Conservation (phyloP, 1,140 invertebrate species). For the Gryon sp. region DNA sequence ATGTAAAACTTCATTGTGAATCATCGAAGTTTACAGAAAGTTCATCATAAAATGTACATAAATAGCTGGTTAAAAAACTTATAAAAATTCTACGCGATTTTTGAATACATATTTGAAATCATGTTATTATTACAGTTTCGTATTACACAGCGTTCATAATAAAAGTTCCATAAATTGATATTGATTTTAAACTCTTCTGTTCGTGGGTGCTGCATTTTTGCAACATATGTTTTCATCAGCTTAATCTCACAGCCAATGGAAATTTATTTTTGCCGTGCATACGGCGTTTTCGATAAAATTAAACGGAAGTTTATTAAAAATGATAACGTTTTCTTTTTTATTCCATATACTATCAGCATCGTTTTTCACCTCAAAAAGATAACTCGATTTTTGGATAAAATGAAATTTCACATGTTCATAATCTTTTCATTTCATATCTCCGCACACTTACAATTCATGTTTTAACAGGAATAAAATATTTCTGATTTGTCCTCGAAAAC, state of each 20-base stretch:
- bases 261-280: background rate
- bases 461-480: too few species aligned
- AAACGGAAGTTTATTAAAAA: constrained; percentile 7
- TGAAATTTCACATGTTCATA: background rate
- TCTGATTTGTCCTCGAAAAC: too few species aligned
- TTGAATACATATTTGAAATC: background rate
- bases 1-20: too few species aligned
- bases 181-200: background rate
- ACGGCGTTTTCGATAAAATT: constrained; percentile 5
- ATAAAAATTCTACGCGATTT: background rate
- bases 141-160: background rate
- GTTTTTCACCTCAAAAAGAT: background rate
- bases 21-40: too few species aligned
- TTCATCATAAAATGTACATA: background rate
- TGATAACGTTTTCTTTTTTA: constrained; percentile 1
- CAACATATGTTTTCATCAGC: constrained; percentile 12
- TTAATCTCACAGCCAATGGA: constrained; percentile 2
- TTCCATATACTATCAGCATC: background rate
- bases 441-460: too few species aligned
- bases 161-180: constrained; percentile 22
- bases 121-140: background rate
- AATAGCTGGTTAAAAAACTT: background rate
- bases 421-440: background rate
- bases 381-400: background rate
- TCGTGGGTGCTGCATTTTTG: background rate